Evolutionary conservation across 1,140 invertebrate genomes (phyloP), one percentile per base, ranked within the genome.

Genomic region (Coptotermes formosanus): DNA sequence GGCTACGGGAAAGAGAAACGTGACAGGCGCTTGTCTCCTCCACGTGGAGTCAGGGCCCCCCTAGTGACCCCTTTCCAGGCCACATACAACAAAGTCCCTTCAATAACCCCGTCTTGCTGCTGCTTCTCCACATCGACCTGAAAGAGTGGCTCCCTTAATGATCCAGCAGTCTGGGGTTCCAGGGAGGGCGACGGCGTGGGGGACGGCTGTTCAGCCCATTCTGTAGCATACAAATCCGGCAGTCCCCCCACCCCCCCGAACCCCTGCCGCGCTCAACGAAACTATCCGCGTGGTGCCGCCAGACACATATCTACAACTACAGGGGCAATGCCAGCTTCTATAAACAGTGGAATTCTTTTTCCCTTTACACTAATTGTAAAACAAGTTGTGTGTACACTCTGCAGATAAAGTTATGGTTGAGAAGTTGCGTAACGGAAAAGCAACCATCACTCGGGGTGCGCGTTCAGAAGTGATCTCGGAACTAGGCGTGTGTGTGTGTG

Each of bases 11-110:
- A 11, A 30, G 3, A 83, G 82, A 25, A 83, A 83, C 43, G 23
- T 83, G 82, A 83, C 82, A 83, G 82, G 82, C 82, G 21, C 7
- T 3, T 52, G 21, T 83, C 82, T 83, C 44, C 82, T 83, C 82
- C 82, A 83, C 82, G 82, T 83, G 82, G 82, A 83, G 8, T 45
- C 21, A 30, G 38, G 32, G 8, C 82, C 82, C 21, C 21, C 32
- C 43, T 30, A n/a, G 82, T 83, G 38, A 21, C 82, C 82, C 82
- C 82, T 83, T 52, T 43, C 82, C 7, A 25, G 25, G n/a, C 64
- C 64, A 30, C 64, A 25, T 64, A 64, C 59, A 64, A 64, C 59
- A 64, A 64, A 64, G 59, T 75, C 64, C 64, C 64, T 75, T 30
- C 64, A 75, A 30, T 30, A 75, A 75, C 64, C 64, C 7, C 64